Evolutionary conservation across 2,888 invertebrate genomes (phyloP), one percentile per base, ranked within the genome.

Genomic region (Plebejus anna): DNA sequence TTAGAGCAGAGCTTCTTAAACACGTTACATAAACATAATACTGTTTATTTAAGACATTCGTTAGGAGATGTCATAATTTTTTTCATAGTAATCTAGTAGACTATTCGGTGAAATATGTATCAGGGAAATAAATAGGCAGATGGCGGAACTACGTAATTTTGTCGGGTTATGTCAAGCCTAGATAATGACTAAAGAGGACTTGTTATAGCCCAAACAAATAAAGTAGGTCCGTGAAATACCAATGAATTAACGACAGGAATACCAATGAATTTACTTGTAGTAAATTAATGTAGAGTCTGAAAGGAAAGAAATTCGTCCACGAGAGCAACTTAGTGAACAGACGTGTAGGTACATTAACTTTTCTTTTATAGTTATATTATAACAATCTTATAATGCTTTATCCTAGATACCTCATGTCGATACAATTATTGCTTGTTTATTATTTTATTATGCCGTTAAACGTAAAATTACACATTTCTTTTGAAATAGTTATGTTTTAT

Each of bases 1-100:
- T 86, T 90, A 84, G 85, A 87, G 87, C 87, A 83, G 82, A 83
- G 79, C 87, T 87, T 86, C 91, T 89, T 87, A 88, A 88, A 90
- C 89, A 89, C 87, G 87, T 85, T 85, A 83, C 87, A 88, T 89
- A 90, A 90, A 91, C 90, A 91, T 80, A 81, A 81, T 83, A 84
- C 80, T 90, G 88, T 89, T 90, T 91, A 90, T 87, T 83, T 84
- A 83, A 82, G 57, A 71, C 38, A 55, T n/a, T 70, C 70, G 36
- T 76, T 76, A 51, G 16, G 51, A 71, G 71, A 66, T 28, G 75
- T 66, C 66, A 42, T 61, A 47, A 28, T 47, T 61, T 61, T 22
- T 9, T 28, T 28, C 22, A 22, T 28, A 61, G 9, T 2, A 9
- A 22, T 2, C 22, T 59, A 57, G 4, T 57, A 16, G 16, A 59